Evolutionary conservation across 2,113 vertebrate genomes (phyloP).

Genomic region (Edolisoma coerulescens): DNA sequence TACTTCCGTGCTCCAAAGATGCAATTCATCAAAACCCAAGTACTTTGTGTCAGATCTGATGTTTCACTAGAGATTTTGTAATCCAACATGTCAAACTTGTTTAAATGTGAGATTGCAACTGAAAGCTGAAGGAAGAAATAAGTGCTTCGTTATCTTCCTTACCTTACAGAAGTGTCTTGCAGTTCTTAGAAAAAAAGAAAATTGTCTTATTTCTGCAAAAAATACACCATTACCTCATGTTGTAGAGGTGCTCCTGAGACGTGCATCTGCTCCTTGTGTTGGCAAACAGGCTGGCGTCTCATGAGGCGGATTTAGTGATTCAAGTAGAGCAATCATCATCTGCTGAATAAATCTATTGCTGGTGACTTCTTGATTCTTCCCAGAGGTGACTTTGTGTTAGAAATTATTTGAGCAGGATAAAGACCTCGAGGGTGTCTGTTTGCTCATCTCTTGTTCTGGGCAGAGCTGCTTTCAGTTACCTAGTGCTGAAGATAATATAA

Average conservation of each 20-base stretch:
- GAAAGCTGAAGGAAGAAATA: neutral
- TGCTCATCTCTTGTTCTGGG: neutral
- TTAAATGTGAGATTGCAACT: slow-evolving; percentile 13
- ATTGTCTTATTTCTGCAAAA: neutral
- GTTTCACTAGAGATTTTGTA: slow-evolving; percentile 34
- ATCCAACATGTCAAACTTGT: slow-evolving; percentile 19
- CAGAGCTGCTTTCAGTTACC: neutral
- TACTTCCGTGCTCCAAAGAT: slow-evolving; percentile 8
- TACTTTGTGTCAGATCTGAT: slow-evolving; percentile 40
- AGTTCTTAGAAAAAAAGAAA: neutral
- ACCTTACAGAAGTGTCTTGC: neutral
- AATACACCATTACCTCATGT: rapidly evolving
- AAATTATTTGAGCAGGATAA: neutral
- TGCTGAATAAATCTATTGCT: neutral
- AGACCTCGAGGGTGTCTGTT: too few species aligned
- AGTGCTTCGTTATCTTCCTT: slow-evolving; percentile 2
- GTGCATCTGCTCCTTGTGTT: neutral
- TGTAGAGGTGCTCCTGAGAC: neutral
- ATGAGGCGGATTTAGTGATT: neutral
- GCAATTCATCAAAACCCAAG: slow-evolving; percentile 21
- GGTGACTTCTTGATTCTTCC: neutral
- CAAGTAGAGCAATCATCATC: rapidly evolving
- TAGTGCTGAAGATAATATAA: neutral
- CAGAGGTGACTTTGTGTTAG: neutral
- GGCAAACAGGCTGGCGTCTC: neutral